A percentile compares a stretch with the other conserved stretches of the same genome.
Evolutionary conservation across 2,888 invertebrate genomes (phyloP).

Genomic region (Tetranychus piercei): DNA sequence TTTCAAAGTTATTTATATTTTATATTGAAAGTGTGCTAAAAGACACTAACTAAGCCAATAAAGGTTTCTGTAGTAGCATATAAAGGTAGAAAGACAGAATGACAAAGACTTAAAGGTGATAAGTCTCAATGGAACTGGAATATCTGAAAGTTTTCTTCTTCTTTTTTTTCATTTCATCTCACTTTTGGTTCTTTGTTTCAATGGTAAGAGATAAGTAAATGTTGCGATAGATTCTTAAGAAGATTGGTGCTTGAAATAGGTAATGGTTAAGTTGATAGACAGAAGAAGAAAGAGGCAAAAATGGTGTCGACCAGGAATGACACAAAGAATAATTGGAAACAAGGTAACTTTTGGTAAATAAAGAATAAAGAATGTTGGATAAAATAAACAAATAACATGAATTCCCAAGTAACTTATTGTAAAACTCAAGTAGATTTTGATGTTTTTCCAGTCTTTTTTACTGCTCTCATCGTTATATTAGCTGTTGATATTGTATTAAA

Average conservation of each 20-base stretch:
- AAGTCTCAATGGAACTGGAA: background rate
- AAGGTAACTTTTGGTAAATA: background rate
- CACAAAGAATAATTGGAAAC: background rate
- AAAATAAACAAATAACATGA: background rate
- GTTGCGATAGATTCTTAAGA: too few relatives aligned
- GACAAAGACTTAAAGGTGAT: background rate
- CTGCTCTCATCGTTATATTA: too few relatives aligned
- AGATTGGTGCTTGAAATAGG: too few relatives aligned
- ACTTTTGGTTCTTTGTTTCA: background rate
- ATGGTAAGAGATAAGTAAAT: background rate
- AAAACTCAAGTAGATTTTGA: too few relatives aligned
- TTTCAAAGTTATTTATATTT: too few relatives aligned
- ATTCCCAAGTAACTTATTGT: too few relatives aligned
- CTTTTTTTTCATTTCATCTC: background rate
- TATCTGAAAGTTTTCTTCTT: background rate
- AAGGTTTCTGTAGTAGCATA: background rate
- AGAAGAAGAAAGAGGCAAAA: background rate
- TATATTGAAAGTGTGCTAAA: too few relatives aligned
- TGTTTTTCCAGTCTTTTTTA: too few relatives aligned
- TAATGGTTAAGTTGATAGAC: too few relatives aligned
- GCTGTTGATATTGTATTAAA: too few relatives aligned
- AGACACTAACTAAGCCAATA: background rate
- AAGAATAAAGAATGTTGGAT: background rate
- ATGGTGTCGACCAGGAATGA: background rate
- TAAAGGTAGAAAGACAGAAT: too few relatives aligned